Percentiles rank a stretch among this genome's conserved stretches.
Conservation (phyloP, 2,888 invertebrate species). For the Tenthredo scrophulariae region DNA sequence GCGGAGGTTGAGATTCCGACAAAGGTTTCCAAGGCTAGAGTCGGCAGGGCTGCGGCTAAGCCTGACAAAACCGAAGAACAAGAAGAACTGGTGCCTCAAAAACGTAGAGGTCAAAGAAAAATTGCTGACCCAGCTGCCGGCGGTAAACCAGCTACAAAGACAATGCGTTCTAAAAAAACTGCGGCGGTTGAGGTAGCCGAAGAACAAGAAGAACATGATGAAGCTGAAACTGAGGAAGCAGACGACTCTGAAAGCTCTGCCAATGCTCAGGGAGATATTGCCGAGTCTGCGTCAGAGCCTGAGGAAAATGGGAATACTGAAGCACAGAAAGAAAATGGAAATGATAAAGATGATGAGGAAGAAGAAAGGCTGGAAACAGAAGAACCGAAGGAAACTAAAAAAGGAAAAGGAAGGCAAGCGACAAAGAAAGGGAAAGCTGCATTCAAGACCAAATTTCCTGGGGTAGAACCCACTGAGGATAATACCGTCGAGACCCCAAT, state of each 20-base stretch:
- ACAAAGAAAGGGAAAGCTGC: slow-evolving; percentile 47
- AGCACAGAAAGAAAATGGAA: slow-evolving; percentile 39
- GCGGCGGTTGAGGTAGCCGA: background rate
- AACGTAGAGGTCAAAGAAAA: slow-evolving; percentile 41
- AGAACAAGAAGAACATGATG: slow-evolving; percentile 10
- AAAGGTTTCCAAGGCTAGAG: slow-evolving; percentile 23
- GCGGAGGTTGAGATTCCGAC: background rate
- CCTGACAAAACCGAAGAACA: background rate
- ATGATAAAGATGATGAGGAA: slow-evolving; percentile 50
- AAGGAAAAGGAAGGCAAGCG: slow-evolving; percentile 51
- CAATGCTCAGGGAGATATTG: background rate
- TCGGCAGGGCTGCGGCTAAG: slow-evolving; percentile 38
- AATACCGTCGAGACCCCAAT: background rate
- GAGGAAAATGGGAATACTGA: slow-evolving; percentile 47
- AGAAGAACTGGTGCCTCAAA: background rate
- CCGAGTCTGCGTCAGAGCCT: slow-evolving; percentile 34
- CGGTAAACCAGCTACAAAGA: slow-evolving; percentile 30
- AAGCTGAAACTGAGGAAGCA: slow-evolving; percentile 5
- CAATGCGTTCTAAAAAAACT: slow-evolving; percentile 29
- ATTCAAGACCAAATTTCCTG: slow-evolving; percentile 16
- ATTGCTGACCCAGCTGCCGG: slow-evolving; percentile 37
- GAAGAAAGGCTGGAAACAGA: slow-evolving; percentile 51
- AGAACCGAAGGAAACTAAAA: slow-evolving; percentile 49
- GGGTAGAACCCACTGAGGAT: slow-evolving; percentile 12
- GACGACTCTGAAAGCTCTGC: background rate